These are phyloP conservation scores for Metacarcinus magister DNA, from an alignment of 2,888 invertebrate species.

Conservation along the genomic window DNA sequence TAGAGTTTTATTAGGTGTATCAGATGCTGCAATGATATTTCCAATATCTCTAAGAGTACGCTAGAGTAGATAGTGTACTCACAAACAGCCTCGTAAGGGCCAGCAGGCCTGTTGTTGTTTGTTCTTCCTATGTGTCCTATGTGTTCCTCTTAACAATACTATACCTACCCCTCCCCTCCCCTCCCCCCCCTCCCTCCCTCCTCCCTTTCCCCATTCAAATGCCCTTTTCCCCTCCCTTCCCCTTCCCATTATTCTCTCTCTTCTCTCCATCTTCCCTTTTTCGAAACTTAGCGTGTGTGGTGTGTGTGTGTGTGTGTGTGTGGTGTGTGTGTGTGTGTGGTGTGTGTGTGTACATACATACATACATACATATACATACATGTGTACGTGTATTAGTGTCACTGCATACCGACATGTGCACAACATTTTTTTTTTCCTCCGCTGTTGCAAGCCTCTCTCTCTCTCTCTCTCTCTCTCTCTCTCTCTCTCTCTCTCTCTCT, in stretches of 20 bases:
- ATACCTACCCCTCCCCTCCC: background rate
- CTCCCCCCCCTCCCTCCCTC: background rate
- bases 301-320: too few relatives aligned
- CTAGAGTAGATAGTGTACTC: too few relatives aligned
- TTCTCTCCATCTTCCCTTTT: background rate
- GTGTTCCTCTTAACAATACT: background rate
- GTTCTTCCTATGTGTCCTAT: too few relatives aligned
- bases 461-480: background rate
- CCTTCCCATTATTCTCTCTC: too few relatives aligned
- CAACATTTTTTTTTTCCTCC: background rate
- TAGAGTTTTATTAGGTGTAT: too few relatives aligned
- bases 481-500: background rate
- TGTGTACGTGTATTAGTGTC: background rate
- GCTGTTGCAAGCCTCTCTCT: too few relatives aligned
- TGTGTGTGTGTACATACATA: constrained; percentile 7
- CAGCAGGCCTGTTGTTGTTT: background rate
- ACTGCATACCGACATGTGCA: background rate
- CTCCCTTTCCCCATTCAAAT: background rate
- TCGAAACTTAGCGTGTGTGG: background rate
- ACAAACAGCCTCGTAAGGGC: too few relatives aligned
- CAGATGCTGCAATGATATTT: too few relatives aligned
- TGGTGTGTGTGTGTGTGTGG: constrained; percentile 42
- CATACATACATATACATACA: background rate
- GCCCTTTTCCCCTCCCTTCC: background rate
- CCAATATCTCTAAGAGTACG: too few relatives aligned